Percentiles rank a stretch among this genome's conserved stretches.
Conservation (phyloP, 2,888 invertebrate species). For the Eilema griseolum region DNA sequence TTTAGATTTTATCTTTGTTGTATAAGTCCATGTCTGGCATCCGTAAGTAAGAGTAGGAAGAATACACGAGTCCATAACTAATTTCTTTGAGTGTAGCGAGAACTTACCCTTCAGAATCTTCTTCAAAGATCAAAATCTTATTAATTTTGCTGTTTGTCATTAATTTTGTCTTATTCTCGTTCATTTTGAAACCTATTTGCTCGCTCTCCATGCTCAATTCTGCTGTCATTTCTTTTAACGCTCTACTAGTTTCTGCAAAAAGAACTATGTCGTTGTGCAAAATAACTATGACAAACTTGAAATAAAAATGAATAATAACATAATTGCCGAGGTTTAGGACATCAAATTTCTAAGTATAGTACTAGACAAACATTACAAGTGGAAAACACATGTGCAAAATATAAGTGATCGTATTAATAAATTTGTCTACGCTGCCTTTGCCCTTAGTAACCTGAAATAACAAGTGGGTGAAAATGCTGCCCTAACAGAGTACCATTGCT, state of each 20-base stretch:
- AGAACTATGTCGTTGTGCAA: not conserved
- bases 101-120: not conserved
- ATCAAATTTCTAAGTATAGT: too few species aligned
- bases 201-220: not conserved
- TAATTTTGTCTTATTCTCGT: slow-evolving; percentile 1
- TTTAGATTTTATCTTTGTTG: not conserved
- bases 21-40: not conserved
- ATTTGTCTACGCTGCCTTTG: too few species aligned
- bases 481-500: too few species aligned
- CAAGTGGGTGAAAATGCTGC: too few species aligned
- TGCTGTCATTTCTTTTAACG: slow-evolving; percentile 1
- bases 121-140: not conserved
- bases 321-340: too few species aligned
- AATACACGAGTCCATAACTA: not conserved
- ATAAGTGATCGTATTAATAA: too few species aligned
- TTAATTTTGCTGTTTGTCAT: not conserved
- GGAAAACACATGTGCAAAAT: too few species aligned
- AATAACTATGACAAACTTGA: too few species aligned
- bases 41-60: not conserved
- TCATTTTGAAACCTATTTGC: not conserved
- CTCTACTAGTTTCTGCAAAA: slow-evolving; percentile 1
- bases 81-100: not conserved
- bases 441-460: too few species aligned
- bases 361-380: too few species aligned
- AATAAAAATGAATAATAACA: too few species aligned